Conservation (phyloP, 1,140 invertebrate species). For the Drosophila nannoptera region DNA sequence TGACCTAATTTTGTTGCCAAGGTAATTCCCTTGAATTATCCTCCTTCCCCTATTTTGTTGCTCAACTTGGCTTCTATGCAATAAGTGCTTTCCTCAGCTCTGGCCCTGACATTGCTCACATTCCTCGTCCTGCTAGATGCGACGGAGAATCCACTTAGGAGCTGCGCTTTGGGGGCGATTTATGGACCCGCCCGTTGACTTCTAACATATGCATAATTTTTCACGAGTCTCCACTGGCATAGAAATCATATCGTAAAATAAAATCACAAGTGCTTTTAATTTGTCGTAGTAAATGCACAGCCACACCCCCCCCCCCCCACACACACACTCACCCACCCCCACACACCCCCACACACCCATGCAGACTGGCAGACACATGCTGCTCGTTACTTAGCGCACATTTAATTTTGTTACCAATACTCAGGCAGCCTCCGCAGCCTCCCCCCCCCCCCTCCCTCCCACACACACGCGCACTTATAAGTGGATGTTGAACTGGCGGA, state of each 20-base stretch:
- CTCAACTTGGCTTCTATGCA: not conserved
- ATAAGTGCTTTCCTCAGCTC: not conserved
- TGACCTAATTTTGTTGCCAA: no score
- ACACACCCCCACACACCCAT: conserved; percentile 6
- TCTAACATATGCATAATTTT: conserved; percentile 75
- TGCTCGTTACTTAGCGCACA: conserved; percentile 72
- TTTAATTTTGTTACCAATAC: conserved; percentile 74
- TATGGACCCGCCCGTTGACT: conserved; percentile 71
- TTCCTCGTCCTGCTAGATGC: conserved; percentile 37
- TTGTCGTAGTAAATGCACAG: conserved; percentile 63
- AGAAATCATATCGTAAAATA: conserved; percentile 68
- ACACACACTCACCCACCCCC: conserved; percentile 1
- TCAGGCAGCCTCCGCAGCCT: conserved; percentile 13
- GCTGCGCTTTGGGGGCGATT: conserved; percentile 50
- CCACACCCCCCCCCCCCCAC: not conserved
- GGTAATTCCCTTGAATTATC: no score
- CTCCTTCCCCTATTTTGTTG: not conserved
- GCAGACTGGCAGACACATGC: conserved; percentile 5
- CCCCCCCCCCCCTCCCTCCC: not conserved
- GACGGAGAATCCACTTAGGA: conserved; percentile 27
- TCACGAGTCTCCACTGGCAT: conserved; percentile 57
- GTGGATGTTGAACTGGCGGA: conserved; percentile 11
- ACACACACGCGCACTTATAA: conserved; percentile 4
- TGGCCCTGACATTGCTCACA: conserved; percentile 43
- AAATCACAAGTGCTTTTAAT: conserved; percentile 76